Evolutionary conservation across 2,888 invertebrate genomes (phyloP).

Genomic region (Portevinia maculata): DNA sequence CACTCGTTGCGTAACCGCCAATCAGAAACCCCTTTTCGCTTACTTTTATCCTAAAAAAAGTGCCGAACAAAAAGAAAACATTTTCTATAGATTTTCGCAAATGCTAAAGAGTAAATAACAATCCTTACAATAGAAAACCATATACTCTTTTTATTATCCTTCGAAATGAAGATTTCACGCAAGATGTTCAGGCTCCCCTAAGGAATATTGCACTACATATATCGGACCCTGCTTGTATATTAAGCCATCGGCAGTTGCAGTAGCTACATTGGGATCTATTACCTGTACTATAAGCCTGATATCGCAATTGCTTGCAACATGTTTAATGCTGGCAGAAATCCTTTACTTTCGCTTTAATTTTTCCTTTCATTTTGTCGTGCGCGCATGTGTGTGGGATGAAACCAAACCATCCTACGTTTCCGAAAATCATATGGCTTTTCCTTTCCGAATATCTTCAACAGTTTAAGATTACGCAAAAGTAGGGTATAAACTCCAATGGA

Average conservation of each 20-base stretch:
- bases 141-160: constrained; percentile 53
- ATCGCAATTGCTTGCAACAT: constrained; percentile 44
- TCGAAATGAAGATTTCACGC: constrained; percentile 66
- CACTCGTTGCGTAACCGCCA: constrained; percentile 71
- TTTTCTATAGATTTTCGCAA: not conserved
- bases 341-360: constrained; percentile 70
- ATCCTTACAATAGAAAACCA: constrained; percentile 27
- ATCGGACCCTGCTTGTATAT: constrained; percentile 54
- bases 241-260: constrained; percentile 50
- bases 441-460: constrained; percentile 34
- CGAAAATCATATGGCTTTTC: constrained; percentile 25
- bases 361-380: constrained; percentile 37
- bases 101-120: constrained; percentile 27
- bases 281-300: constrained; percentile 43
- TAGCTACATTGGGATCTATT: constrained; percentile 53
- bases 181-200: constrained; percentile 65
- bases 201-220: not conserved
- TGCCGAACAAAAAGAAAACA: not conserved
- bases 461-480: constrained; percentile 70
- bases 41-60: constrained; percentile 59
- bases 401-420: constrained; percentile 41
- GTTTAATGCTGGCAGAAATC: constrained; percentile 61
- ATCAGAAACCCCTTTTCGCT: constrained; percentile 67
- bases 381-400: constrained; percentile 46
- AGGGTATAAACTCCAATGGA: constrained; percentile 14